Percentiles rank a stretch among this genome's conserved stretches.
Conservation (phyloP, 2,888 invertebrate species). For the Dastarcus helophoroides region DNA sequence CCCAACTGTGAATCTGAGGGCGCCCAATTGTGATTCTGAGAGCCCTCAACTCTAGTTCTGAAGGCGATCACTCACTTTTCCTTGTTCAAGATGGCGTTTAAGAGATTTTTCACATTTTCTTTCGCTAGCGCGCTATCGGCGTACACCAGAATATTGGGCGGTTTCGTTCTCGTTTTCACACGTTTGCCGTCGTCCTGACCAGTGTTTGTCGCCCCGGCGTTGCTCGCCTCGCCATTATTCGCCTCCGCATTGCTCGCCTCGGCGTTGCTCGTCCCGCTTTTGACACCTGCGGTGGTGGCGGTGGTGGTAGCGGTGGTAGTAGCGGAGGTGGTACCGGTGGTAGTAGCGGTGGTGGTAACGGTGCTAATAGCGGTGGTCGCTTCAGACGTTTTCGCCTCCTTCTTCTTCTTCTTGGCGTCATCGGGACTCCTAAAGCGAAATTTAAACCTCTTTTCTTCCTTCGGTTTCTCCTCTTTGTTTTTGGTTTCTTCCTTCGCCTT, state of each 20-base stretch:
- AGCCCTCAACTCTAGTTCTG: conserved; percentile 2
- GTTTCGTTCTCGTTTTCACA: conserved; percentile 40
- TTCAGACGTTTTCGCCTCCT: not conserved
- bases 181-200: not conserved
- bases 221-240: not conserved
- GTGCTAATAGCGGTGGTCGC: not conserved
- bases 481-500: conserved; percentile 3
- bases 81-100: conserved; percentile 56
- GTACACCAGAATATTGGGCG: conserved; percentile 71
- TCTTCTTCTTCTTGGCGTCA: conserved; percentile 1
- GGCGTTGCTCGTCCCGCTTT: conserved; percentile 17
- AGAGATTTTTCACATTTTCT: conserved; percentile 60
- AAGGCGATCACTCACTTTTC: conserved; percentile 47
- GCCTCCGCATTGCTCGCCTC: not conserved
- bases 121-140: conserved; percentile 65
- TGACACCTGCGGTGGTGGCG: too few species aligned
- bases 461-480: conserved; percentile 4
- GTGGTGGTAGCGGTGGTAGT: too few species aligned
- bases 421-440: too few species aligned
- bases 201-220: conserved; percentile 2
- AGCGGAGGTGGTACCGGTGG: too few species aligned
- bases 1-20: too few species aligned
- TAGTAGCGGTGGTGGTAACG: too few species aligned
- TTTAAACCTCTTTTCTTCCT: too few species aligned
- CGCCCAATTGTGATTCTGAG: too few species aligned